These are phyloP conservation scores for Cyclopterus lumpus DNA, from an alignment of 2,797 vertebrate genomes.

Conservation along the genomic window DNA sequence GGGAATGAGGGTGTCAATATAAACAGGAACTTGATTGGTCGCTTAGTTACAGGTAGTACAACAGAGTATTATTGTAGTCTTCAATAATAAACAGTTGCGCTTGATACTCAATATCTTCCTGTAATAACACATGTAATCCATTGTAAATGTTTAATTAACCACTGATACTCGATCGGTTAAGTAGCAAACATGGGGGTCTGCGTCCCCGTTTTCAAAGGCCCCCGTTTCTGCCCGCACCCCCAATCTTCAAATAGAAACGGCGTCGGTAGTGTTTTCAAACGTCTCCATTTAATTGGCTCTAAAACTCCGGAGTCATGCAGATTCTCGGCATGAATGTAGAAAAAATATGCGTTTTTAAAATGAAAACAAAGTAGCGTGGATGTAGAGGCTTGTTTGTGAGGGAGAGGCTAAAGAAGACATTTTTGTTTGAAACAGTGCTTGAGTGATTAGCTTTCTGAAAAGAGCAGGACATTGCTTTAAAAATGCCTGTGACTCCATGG, in stretches of 20 bases:
- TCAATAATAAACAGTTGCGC: no score
- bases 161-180: not conserved
- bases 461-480: constrained; percentile 78
- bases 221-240: not conserved
- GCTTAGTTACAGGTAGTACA: no score
- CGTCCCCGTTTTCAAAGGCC: no score
- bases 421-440: constrained; percentile 62
- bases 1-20: no score
- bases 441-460: constrained; percentile 73
- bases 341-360: not conserved
- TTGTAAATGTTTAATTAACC: no score
- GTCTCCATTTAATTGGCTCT: not conserved
- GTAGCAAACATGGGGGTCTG: no score
- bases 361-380: not conserved
- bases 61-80: no score
- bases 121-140: no score
- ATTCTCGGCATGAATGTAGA: not conserved
- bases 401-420: constrained; percentile 55
- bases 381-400: constrained; percentile 6
- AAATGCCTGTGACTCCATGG: constrained; percentile 75
- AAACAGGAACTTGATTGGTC: no score
- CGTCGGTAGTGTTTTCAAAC: not conserved
- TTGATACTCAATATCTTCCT: no score
- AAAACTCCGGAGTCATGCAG: not conserved
- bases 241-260: not conserved